Percentiles rank a stretch among this genome's conserved stretches.
Evolutionary conservation across 2,888 invertebrate species (phyloP).

Genomic region (Agrotis ipsilon): DNA sequence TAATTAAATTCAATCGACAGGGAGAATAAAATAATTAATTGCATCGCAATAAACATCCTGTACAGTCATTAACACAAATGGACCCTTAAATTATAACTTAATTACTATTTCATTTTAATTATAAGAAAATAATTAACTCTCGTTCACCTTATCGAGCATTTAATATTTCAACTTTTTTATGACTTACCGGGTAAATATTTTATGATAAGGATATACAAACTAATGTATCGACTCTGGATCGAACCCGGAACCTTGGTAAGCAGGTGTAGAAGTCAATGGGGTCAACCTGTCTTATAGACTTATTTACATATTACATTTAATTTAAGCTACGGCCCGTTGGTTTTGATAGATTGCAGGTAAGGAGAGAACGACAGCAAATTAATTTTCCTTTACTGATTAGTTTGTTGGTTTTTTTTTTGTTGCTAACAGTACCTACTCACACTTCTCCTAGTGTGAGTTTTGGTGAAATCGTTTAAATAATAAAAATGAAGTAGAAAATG

Average conservation of each 20-base stretch:
- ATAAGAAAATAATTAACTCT: conserved; percentile 29
- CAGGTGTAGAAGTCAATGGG: conserved; percentile 47
- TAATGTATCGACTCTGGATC: conserved; percentile 29
- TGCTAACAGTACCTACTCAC: conserved; percentile 24
- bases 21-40: neutral
- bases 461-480: neutral
- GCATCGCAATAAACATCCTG: conserved; percentile 13
- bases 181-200: conserved; percentile 19
- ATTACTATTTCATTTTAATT: conserved; percentile 41
- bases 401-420: conserved; percentile 33
- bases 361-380: conserved; percentile 54
- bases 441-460: neutral
- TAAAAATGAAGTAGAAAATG: too few relatives aligned
- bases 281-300: conserved; percentile 38
- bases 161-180: conserved; percentile 49
- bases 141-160: conserved; percentile 36
- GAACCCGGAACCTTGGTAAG: conserved; percentile 44
- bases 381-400: conserved; percentile 44
- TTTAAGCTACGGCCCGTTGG: conserved; percentile 53
- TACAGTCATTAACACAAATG: conserved; percentile 19
- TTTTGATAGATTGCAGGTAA: conserved; percentile 60
- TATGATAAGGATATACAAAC: conserved; percentile 22
- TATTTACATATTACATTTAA: conserved; percentile 65
- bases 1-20: neutral
- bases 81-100: conserved; percentile 13